Evolutionary conservation across 2,113 vertebrate species (phyloP), one percentile per base, ranked within the genome.

Genomic region (Sminthopsis crassicaudata): DNA sequence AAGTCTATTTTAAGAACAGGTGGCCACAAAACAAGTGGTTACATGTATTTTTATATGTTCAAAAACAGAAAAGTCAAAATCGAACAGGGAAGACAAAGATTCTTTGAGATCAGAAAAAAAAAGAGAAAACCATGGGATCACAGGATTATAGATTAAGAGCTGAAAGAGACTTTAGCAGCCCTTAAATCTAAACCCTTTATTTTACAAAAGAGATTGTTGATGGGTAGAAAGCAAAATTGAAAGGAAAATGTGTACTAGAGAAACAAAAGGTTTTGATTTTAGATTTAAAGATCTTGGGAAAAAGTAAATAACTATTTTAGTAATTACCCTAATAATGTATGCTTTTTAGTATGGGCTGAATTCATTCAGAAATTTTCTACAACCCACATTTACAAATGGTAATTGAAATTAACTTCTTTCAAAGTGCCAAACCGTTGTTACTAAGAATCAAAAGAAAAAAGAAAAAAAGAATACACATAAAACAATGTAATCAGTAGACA

Each of bases 1-100:
- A 42, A 84, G 24, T 54, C 57, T 91, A 51, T 92, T 94, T 96
- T 95, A 27, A 46, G 95, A 97, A 94, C 36, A 96, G 27, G 91
- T 24, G 76, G 22, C 26, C 51, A 46, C 26, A 46, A 93, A 46
- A 89, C 36, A 93, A 89, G 36, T 84, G 76, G 90, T 30, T 67
- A 93, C 24, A 91, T 94, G 91, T 6, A 93, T 91, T 22, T 95
- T 93, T 95, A 90, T 94, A 89, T 50, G n/a, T 90, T 89, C n/a
- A 94, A 12, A 92, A 60, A 54, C 26, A 94, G 25, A 90, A 92
- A 90, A 95, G 91, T 16, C 2, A 92, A 12, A 30, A 91, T 53
- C 10, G 10, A 26, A 5, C 92, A 96, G 36, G 90, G 8, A 76
- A 93, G 9, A 92, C 36, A 57, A 46, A 24, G 8, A 9, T 94